Evolutionary conservation across 2,113 vertebrate species (phyloP).

Genomic region (Lophius piscatorius): DNA sequence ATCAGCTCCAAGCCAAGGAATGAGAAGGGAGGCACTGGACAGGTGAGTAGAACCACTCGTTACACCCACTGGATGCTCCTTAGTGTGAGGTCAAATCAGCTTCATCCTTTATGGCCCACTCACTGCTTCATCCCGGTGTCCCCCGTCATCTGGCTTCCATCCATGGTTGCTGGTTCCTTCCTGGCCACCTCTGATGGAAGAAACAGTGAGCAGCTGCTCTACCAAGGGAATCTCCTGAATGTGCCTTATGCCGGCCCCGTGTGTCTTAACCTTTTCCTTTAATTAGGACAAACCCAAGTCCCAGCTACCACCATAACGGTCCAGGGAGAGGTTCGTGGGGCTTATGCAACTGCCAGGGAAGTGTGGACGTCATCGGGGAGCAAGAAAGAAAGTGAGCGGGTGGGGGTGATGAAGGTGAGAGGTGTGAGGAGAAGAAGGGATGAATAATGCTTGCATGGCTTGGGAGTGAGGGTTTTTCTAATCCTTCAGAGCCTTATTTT

Average conservation of each 20-base stretch:
- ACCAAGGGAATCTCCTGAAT: constrained; percentile 66
- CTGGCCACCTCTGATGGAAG: constrained; percentile 53
- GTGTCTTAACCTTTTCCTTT: constrained; percentile 83
- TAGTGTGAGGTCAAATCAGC: constrained; percentile 56
- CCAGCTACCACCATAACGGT: constrained; percentile 61
- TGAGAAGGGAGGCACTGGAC: constrained; percentile 56
- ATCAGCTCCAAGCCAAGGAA: constrained; percentile 71
- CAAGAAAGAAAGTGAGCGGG: constrained; percentile 52
- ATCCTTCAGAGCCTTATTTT: constrained; percentile 69
- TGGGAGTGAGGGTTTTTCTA: constrained; percentile 70
- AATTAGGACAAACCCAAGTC: constrained; percentile 78
- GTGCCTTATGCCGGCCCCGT: constrained; percentile 61
- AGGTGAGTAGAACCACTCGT: constrained; percentile 66
- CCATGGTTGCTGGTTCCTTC: constrained; percentile 38
- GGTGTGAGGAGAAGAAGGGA: constrained; percentile 60
- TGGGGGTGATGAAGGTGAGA: constrained; percentile 58
- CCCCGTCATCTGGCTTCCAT: constrained; percentile 49
- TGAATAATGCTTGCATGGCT: constrained; percentile 75
- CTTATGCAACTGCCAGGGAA: constrained; percentile 74
- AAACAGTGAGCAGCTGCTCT: constrained; percentile 72
- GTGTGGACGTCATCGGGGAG: constrained; percentile 51
- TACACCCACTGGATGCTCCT: constrained; percentile 48
- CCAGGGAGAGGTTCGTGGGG: constrained; percentile 69
- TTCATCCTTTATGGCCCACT: constrained; percentile 59
- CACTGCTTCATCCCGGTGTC: constrained; percentile 46